Conservation (phyloP, 1,140 invertebrate species). For the Mycetomoellerius zeteki region DNA sequence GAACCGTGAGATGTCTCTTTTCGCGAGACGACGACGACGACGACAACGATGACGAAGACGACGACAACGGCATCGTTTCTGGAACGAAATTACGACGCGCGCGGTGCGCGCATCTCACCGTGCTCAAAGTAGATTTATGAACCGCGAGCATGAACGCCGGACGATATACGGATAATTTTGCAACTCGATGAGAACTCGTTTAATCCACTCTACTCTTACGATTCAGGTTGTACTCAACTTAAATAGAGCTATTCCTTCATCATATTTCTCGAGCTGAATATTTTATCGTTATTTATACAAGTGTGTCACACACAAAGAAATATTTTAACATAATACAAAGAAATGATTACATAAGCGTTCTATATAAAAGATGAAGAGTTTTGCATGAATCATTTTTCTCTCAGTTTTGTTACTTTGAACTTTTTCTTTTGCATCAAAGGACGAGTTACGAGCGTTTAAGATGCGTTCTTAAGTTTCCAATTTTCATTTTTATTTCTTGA, state of each 20-base stretch:
- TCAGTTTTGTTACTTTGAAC: neutral
- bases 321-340: constrained; percentile 51
- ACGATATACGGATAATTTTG: constrained; percentile 70
- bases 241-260: neutral
- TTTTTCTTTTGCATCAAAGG: constrained; percentile 6
- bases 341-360: constrained; percentile 9
- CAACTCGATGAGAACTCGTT: constrained; percentile 67
- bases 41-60: constrained; percentile 37
- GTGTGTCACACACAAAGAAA: constrained; percentile 34
- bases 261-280: neutral
- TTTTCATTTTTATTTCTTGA: constrained; percentile 1
- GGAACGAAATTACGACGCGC: constrained; percentile 74
- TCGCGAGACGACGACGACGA: constrained; percentile 7
- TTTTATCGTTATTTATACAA: constrained; percentile 37
- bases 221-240: neutral
- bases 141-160: constrained; percentile 61
- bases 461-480: constrained; percentile 17
- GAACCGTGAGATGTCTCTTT: constrained; percentile 58
- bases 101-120: constrained; percentile 56
- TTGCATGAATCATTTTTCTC: constrained; percentile 3
- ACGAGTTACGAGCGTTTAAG: neutral
- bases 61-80: constrained; percentile 63
- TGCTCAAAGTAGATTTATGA: constrained; percentile 75
- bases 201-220: constrained; percentile 11
- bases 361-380: constrained; percentile 35